Evolutionary conservation across 2,113 vertebrate species (phyloP).

Genomic region (Tachuris rubrigastra): DNA sequence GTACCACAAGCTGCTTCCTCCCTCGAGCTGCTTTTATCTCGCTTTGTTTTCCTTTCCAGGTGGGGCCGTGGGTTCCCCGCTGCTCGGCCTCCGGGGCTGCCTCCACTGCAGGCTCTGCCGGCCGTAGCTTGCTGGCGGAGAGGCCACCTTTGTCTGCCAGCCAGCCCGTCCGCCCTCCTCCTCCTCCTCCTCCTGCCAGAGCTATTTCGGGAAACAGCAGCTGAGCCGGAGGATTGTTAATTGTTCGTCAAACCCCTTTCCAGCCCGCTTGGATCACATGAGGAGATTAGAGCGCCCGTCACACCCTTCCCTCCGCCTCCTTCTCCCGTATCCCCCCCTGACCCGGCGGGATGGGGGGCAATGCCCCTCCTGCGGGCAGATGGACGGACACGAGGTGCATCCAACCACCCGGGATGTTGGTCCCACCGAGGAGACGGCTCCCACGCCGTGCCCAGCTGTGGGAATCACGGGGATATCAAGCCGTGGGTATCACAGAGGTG

Average conservation of each 20-base stretch:
- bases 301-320: not conserved
- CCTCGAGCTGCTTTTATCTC: conserved; percentile 66
- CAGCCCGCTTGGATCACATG: conserved; percentile 46
- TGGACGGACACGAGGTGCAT: fast-evolving
- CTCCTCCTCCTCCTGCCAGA: conserved; percentile 35
- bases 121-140: conserved; percentile 23
- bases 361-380: not conserved
- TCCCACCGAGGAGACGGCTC: not conserved
- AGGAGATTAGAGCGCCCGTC: not conserved
- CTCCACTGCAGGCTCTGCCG: conserved; percentile 26
- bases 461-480: not conserved
- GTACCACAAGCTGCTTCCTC: conserved; percentile 73
- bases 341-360: not conserved
- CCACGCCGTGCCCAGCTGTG: fast-evolving
- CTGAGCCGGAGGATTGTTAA: conserved; percentile 76
- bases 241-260: conserved; percentile 74
- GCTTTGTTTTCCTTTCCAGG: conserved; percentile 63
- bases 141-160: conserved; percentile 69
- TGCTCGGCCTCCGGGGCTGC: conserved; percentile 61
- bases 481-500: fast-evolving
- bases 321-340: not conserved
- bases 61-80: conserved; percentile 59
- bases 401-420: not conserved
- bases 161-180: not conserved
- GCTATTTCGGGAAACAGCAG: conserved; percentile 79